Conservation (phyloP, 2,888 invertebrate genomes). For the Leptinotarsa haldemani region DNA sequence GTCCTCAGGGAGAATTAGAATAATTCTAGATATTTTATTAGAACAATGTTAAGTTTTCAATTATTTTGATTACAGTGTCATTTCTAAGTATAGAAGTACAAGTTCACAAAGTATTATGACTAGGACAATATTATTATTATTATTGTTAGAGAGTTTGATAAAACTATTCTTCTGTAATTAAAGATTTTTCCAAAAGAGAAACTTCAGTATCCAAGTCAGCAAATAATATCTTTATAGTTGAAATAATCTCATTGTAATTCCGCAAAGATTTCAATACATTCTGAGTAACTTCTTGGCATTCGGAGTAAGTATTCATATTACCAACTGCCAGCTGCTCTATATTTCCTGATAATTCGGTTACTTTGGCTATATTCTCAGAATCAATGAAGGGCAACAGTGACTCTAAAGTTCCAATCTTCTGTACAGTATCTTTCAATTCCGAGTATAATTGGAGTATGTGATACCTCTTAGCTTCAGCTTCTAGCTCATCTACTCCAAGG, state of each 20-base stretch:
- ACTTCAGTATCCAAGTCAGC: slow-evolving; percentile 65
- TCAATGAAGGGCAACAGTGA: slow-evolving; percentile 64
- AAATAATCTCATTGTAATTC: slow-evolving; percentile 67
- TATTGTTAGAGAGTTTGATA: no score
- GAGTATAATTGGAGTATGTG: slow-evolving; percentile 65
- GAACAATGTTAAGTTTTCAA: no score
- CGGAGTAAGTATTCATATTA: slow-evolving; percentile 64
- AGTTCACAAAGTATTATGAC: no score
- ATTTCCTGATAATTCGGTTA: slow-evolving; percentile 65
- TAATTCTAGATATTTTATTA: no score
- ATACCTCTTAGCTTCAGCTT: slow-evolving; percentile 66
- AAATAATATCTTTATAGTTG: slow-evolving; percentile 66
- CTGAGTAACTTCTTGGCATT: slow-evolving; percentile 61
- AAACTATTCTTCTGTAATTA: slow-evolving; percentile 54
- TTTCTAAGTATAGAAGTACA: no score
- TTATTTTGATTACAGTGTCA: no score
- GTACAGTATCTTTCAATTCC: slow-evolving; percentile 64
- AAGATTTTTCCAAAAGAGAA: slow-evolving; percentile 64
- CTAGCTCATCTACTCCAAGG: slow-evolving; percentile 64
- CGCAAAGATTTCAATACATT: slow-evolving; percentile 64
- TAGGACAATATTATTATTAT: no score
- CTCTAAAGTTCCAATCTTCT: slow-evolving; percentile 62
- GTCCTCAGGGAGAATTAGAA: no score
- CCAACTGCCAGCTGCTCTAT: slow-evolving; percentile 63
- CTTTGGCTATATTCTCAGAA: slow-evolving; percentile 63